A percentile compares a stretch with the other conserved stretches of the same genome.
phyloP scores from a whole-genome alignment of 2,888 invertebrate genomes.

The Pollenia angustigena region DNA sequence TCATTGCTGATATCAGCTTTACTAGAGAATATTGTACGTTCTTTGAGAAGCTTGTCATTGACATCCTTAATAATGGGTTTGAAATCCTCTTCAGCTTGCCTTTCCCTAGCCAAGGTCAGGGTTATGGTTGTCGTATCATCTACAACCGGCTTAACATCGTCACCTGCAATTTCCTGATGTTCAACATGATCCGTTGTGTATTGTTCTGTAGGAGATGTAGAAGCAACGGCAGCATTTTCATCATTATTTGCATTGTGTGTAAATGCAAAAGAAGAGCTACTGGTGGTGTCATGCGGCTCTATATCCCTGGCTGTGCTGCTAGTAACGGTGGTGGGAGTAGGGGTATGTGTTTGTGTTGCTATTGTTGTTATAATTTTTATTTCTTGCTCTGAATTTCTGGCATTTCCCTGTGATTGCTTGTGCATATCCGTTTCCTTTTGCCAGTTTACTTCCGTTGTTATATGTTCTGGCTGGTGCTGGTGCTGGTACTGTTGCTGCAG shows the following conservation, averaged over 20 bases:
- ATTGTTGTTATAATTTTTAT: slow-evolving; percentile 62
- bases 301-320: background rate
- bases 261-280: background rate
- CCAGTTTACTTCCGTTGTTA: slow-evolving; percentile 71
- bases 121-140: slow-evolving; percentile 10
- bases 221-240: background rate
- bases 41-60: slow-evolving; percentile 79
- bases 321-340: background rate
- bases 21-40: slow-evolving; percentile 78
- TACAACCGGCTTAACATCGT: slow-evolving; percentile 59
- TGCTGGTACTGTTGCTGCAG: slow-evolving; percentile 57
- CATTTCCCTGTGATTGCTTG: slow-evolving; percentile 59
- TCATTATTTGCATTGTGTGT: background rate
- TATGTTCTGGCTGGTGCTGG: slow-evolving; percentile 59
- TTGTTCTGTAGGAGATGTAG: background rate
- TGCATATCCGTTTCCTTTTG: slow-evolving; percentile 73
- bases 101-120: slow-evolving; percentile 20
- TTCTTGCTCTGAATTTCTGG: slow-evolving; percentile 51
- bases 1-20: slow-evolving; percentile 68
- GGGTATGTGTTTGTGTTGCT: slow-evolving; percentile 38
- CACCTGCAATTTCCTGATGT: slow-evolving; percentile 52
- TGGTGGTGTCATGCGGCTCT: background rate
- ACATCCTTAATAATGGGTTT: slow-evolving; percentile 80
- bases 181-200: background rate
- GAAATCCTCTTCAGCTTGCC: slow-evolving; percentile 78